These are phyloP conservation scores for Stegastes partitus DNA, from an alignment of 2,113 vertebrate genomes.

Conservation along the genomic window DNA sequence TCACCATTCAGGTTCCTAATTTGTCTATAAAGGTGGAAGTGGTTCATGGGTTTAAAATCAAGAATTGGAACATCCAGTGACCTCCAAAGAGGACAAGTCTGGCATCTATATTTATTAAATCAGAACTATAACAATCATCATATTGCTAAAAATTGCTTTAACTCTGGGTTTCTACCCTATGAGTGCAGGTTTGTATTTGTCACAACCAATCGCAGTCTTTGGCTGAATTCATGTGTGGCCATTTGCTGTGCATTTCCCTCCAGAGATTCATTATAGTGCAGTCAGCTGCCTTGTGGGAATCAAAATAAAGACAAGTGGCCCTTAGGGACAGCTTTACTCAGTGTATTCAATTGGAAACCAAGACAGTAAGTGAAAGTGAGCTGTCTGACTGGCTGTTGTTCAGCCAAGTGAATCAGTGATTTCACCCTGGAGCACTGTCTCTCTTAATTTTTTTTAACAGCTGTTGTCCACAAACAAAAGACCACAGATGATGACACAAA, in stretches of 20 bases:
- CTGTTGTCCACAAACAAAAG: slow-evolving; percentile 7
- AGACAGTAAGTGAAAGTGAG: slow-evolving; percentile 6
- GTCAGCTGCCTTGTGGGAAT: slow-evolving; percentile 11
- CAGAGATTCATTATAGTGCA: slow-evolving; percentile 3
- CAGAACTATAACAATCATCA: neutral
- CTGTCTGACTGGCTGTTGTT: neutral
- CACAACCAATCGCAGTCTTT: neutral
- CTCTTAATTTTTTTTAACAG: neutral
- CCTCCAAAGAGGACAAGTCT: neutral
- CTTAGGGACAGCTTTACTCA: neutral
- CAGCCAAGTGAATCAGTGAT: too few relatives aligned
- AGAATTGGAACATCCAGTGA: too few relatives aligned
- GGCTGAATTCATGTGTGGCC: neutral
- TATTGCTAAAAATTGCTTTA: too few relatives aligned
- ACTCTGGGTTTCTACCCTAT: too few relatives aligned
- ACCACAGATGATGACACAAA: neutral
- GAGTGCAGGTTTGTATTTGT: neutral
- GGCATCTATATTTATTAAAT: neutral
- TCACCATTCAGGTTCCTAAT: too few relatives aligned
- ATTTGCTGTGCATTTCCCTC: neutral
- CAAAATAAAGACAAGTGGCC: slow-evolving; percentile 24
- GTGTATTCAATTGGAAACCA: neutral
- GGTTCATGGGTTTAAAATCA: too few relatives aligned
- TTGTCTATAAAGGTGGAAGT: too few relatives aligned
- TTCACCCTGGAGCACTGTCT: neutral